Conservation (phyloP, 2,113 vertebrate genomes). For the Felis chaus region DNA sequence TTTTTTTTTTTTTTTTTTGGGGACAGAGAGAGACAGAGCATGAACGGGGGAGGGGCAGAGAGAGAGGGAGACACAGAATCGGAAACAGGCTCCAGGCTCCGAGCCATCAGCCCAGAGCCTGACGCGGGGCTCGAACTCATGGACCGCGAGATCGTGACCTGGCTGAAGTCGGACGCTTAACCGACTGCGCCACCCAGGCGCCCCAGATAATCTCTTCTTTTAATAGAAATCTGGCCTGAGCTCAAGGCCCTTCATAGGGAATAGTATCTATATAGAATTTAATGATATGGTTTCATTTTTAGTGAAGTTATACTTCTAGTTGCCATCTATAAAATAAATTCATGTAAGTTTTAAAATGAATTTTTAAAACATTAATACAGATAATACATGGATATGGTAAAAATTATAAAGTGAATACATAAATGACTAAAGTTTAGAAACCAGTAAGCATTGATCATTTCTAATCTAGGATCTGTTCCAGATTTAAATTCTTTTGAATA, state of each 20-base stretch:
- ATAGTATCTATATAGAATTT: background rate
- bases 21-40: too few relatives aligned
- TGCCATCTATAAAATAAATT: conserved; percentile 47
- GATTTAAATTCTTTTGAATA: conserved; percentile 20
- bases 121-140: too few relatives aligned
- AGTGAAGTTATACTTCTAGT: background rate
- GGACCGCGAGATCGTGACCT: too few relatives aligned
- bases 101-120: too few relatives aligned
- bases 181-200: too few relatives aligned
- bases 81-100: too few relatives aligned
- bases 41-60: too few relatives aligned
- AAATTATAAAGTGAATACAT: background rate
- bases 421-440: conserved; percentile 51
- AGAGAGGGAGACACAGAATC: too few relatives aligned
- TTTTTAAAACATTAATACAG: conserved; percentile 30
- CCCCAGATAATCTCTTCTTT: background rate
- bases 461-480: background rate
- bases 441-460: background rate
- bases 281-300: conserved; percentile 25
- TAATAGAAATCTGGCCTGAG: background rate
- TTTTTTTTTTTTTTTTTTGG: too few relatives aligned
- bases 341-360: conserved; percentile 23
- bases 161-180: too few relatives aligned
- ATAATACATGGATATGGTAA: background rate
- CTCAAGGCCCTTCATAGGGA: background rate